A percentile compares a stretch with the other conserved stretches of the same genome.
phyloP scores from a whole-genome alignment of 2,888 invertebrate genomes.

The Carpatolechia fugitivella region DNA sequence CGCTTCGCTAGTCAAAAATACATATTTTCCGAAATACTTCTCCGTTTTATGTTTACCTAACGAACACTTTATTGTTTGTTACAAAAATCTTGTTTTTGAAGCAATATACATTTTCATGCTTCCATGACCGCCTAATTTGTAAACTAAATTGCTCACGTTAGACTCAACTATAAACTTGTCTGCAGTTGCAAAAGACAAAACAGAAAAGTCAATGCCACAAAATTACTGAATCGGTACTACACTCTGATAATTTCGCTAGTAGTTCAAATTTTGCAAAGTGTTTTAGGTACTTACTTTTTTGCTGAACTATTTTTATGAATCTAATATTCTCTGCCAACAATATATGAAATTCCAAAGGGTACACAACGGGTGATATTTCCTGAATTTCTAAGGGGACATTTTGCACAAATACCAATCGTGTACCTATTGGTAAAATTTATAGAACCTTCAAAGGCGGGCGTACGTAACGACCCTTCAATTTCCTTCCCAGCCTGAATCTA shows the following conservation, averaged over 20 bases:
- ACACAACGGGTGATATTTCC: conserved; percentile 7
- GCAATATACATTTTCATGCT: conserved; percentile 54
- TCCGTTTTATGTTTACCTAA: conserved; percentile 23
- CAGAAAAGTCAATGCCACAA: conserved; percentile 62
- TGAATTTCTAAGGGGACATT: conserved; percentile 28
- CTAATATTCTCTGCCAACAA: neutral
- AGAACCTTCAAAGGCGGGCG: conserved; percentile 52
- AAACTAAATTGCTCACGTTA: conserved; percentile 47
- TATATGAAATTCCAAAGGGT: neutral
- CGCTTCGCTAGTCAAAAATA: conserved; percentile 2
- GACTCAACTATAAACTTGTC: conserved; percentile 34
- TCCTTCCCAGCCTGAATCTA: conserved; percentile 68
- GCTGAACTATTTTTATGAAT: neutral
- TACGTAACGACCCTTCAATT: conserved; percentile 72
- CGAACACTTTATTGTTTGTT: conserved; percentile 33
- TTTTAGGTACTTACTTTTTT: neutral
- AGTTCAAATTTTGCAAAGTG: conserved; percentile 48
- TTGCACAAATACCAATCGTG: conserved; percentile 52
- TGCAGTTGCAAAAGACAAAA: conserved; percentile 45
- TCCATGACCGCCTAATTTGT: conserved; percentile 45
- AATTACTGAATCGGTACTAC: conserved; percentile 44
- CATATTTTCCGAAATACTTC: conserved; percentile 28
- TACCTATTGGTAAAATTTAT: conserved; percentile 60
- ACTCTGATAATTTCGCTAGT: conserved; percentile 50
- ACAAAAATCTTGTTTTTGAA: conserved; percentile 37